phyloP scores from a whole-genome alignment of 1,140 invertebrate genomes.

The Solenopsis fugax region DNA sequence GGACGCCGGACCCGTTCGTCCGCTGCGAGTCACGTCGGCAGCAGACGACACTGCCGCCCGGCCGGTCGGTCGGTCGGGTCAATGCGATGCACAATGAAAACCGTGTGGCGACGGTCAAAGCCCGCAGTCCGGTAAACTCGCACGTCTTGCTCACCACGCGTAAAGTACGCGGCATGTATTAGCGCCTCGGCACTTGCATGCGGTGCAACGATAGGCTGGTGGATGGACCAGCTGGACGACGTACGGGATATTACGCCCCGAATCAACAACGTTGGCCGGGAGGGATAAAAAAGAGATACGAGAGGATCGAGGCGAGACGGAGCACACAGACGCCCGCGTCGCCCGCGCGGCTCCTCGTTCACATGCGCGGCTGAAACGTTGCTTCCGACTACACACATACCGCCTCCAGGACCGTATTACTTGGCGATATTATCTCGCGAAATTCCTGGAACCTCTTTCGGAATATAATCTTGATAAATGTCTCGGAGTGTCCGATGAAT shows the following conservation, averaged over 20 bases:
- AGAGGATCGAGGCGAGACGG: constrained; percentile 53
- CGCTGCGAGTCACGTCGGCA: background rate
- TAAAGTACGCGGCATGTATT: background rate
- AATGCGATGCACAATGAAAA: background rate
- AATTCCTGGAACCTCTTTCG: background rate
- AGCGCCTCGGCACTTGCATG: background rate
- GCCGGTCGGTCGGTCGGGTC: background rate
- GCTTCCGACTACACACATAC: constrained; percentile 60
- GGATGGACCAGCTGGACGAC: background rate
- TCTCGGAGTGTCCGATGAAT: background rate
- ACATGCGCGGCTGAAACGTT: constrained; percentile 73
- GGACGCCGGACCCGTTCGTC: background rate
- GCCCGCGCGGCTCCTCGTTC: constrained; percentile 72
- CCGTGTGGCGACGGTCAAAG: background rate
- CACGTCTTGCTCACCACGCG: background rate
- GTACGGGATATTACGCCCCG: background rate
- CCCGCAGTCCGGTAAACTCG: background rate
- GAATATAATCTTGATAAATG: background rate
- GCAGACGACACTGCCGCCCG: constrained; percentile 8
- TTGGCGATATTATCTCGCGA: background rate
- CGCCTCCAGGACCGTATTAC: constrained; percentile 65
- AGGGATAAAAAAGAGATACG: background rate
- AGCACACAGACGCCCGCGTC: constrained; percentile 66
- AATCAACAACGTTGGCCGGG: background rate
- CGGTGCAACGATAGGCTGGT: background rate